Evolutionary conservation across 2,797 vertebrate species (phyloP), one percentile per base, ranked within the genome.

Genomic region (Tolypeutes matacus): DNA sequence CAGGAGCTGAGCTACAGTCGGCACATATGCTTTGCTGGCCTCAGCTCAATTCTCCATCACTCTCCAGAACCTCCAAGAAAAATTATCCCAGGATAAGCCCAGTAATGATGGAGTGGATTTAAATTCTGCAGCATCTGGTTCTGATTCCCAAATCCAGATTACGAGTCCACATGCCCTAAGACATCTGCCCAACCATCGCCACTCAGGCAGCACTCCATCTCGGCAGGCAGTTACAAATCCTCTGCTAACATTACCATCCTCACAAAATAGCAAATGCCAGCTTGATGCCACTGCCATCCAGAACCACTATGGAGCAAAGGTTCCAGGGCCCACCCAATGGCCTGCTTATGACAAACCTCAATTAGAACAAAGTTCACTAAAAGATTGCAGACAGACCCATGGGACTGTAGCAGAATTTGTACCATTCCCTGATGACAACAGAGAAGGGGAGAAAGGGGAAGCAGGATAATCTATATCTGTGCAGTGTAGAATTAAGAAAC

Each of bases 51-150:
- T 88, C 93, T 69, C 95, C 72, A 1, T 56, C 29, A 1, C 70
- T 89, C 84, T 92, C 89, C 27, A 49, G 72, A 56, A 75, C 72
- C 88, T 91, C 90, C 92, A 39, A 86, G 95, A 86, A 78, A 94
- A 97, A 62, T 39, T 25, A 93, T 77, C 88, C 88, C 27, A 39
- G 93, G 91, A 64, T 92, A 95, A 97, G 95, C 84, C 93, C 42
- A 34, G 21, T 23, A 34, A 84, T 78, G 95, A 97, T 5, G 7
- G 42, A 96, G 95, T 49, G 75, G 56, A 76, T 90, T 73, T 53
- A 58, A 93, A 75, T 93, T 85, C 78, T 62, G 9, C 49, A 42
- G 65, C 94, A 94, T 96, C 91, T 92, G 85, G 89, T 94, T 89
- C 93, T 91, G 21, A 62, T 86, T 75, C 20, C 87, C 23, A 27